phyloP scores from a whole-genome alignment of 2,888 invertebrate genomes.

The Orthonevra nobilis region DNA sequence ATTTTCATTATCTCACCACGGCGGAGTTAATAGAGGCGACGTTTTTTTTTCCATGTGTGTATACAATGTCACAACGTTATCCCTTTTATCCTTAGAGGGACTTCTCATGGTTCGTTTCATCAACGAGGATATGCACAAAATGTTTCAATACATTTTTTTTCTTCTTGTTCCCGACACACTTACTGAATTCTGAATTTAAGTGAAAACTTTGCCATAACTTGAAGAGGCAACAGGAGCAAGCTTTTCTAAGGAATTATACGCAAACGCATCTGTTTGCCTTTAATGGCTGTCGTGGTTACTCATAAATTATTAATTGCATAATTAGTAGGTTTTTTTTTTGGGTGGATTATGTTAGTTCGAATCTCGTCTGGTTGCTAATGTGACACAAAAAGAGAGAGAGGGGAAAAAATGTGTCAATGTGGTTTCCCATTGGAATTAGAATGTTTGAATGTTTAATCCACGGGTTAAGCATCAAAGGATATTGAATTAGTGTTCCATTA shows the following conservation, averaged over 20 bases:
- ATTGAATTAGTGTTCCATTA: conserved; percentile 49
- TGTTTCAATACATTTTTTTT: background rate
- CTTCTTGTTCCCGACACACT: conserved; percentile 25
- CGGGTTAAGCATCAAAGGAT: conserved; percentile 31
- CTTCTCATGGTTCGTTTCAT: conserved; percentile 5
- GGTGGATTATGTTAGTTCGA: no score
- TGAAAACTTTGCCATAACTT: conserved; percentile 46
- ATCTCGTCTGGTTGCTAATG: no score
- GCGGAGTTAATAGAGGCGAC: conserved; percentile 33
- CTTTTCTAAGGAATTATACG: no score
- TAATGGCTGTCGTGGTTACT: conserved; percentile 15
- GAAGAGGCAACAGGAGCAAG: background rate
- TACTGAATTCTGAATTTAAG: conserved; percentile 58
- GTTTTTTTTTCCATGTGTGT: no score
- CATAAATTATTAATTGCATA: conserved; percentile 56
- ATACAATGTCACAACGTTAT: no score
- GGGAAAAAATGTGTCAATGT: no score
- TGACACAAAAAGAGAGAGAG: no score
- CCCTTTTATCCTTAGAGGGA: conserved; percentile 12
- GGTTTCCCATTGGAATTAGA: conserved; percentile 21
- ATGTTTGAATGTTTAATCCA: conserved; percentile 34
- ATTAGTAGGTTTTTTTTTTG: conserved; percentile 27
- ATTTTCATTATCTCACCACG: conserved; percentile 51
- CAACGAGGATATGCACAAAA: conserved; percentile 12
- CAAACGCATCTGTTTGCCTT: no score